phyloP scores from a whole-genome alignment of 30 jellyfish, hydroid and myxozoan genomes.

The Pelagia noctiluca region DNA sequence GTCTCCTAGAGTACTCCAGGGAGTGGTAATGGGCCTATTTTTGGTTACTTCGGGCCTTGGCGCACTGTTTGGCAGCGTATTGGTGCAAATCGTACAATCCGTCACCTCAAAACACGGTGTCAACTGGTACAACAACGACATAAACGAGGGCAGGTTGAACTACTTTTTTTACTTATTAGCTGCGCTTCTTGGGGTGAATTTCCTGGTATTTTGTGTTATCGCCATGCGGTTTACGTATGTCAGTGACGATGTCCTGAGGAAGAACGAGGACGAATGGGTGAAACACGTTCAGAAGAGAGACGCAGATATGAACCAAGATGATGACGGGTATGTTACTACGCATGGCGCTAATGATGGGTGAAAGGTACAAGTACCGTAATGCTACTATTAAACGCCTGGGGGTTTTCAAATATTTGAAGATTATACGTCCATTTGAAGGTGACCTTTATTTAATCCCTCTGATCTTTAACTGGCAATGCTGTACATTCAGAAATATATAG shows the following conservation, averaged over 20 bases:
- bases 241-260: constrained; percentile 24
- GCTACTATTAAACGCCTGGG: too few relatives aligned
- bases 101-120: constrained; percentile 7
- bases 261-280: constrained; percentile 70
- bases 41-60: constrained; percentile 88
- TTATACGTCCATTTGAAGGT: too few relatives aligned
- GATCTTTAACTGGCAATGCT: too few relatives aligned
- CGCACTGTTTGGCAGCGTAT: constrained; percentile 82
- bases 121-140: constrained; percentile 71
- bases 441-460: too few relatives aligned
- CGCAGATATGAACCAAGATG: background rate
- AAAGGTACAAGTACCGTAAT: too few relatives aligned
- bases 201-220: constrained; percentile 68
- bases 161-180: constrained; percentile 74
- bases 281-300: background rate
- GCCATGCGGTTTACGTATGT: constrained; percentile 74
- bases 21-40: constrained; percentile 89
- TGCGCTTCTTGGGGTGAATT: constrained; percentile 61
- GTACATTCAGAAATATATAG: too few relatives aligned
- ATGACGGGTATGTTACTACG: background rate
- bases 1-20: constrained; percentile 92
- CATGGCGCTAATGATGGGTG: too few relatives aligned
- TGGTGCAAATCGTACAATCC: constrained; percentile 62
- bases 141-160: constrained; percentile 68
- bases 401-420: too few relatives aligned